Evolutionary conservation across 92 coral and sea anemone species (phyloP), one percentile per base, ranked within the genome.

Genomic region (Micromussa lordhowensis): DNA sequence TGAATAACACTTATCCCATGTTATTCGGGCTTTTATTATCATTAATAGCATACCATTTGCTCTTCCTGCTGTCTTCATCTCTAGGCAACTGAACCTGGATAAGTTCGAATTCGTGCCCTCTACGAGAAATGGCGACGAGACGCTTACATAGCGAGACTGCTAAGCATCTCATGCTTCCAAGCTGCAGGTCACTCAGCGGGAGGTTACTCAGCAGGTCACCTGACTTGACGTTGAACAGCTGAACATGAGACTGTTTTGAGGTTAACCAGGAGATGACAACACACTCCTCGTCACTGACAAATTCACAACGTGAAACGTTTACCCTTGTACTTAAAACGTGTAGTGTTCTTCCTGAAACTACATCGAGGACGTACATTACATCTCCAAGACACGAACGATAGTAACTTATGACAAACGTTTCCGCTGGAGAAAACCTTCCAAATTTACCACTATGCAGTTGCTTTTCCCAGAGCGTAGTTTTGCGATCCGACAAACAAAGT

Each of bases 241-340:
- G 71, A 55, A 58, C 29, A 16, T 21, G 8, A 13, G 2, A 58
- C 61, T 54, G 72, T 32, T 7, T 21, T 32, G 31, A 21, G 18
- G n/a, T n/a, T n/a, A n/a, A n/a, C n/a, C n/a, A n/a, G n/a, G 83
- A 9, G 30, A 13, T 21, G 7, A 80, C 24, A 3, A 80, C 83
- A 21, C 70, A 64, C 31, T 83, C 79, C 78, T 71, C 68, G 21
- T 71, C 87, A 83, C 79, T 71, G n/a, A 83, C 19, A 53, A 83
- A 83, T 16, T 19, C 55, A 54, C 53, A 79, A 1, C 1, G n/a
- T n/a, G n/a, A n/a, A n/a, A n/a, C n/a, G n/a, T n/a, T n/a, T n/a
- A n/a, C n/a, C n/a, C n/a, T n/a, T n/a, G n/a, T 30, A 4, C 29
- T 1, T 19, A 83, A 49, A 4, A 38, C 19, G 28, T 22, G 68